phyloP scores from a whole-genome alignment of 2,797 vertebrate species.

The Gambelia wislizenii region DNA sequence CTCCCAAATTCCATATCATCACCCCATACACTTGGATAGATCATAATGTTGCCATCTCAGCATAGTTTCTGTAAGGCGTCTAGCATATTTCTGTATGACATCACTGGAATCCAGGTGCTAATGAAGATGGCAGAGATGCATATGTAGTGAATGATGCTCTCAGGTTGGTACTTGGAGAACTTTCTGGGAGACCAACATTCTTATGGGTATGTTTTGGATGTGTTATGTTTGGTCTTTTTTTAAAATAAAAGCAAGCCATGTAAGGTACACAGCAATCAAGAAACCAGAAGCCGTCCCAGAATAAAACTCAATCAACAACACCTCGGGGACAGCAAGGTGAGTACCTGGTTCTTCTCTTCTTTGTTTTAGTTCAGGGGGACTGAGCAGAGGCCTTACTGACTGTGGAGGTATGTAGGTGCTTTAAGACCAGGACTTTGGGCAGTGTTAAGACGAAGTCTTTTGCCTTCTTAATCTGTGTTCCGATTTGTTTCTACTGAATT shows the following conservation, averaged over 20 bases:
- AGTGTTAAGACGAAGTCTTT: background rate
- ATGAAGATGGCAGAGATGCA: background rate
- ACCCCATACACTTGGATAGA: too few relatives aligned
- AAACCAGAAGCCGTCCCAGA: slow-evolving; percentile 38
- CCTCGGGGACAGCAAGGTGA: slow-evolving; percentile 54
- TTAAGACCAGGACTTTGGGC: background rate
- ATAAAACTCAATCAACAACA: slow-evolving; percentile 27
- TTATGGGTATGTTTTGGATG: background rate
- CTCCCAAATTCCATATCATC: too few relatives aligned
- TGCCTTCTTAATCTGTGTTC: background rate
- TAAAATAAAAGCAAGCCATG: slow-evolving; percentile 58
- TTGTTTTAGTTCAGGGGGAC: background rate
- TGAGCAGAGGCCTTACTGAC: background rate
- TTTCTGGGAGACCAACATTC: background rate
- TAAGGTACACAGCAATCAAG: slow-evolving; percentile 39
- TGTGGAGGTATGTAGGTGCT: background rate
- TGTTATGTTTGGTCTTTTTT: slow-evolving; percentile 52
- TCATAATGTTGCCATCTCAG: background rate
- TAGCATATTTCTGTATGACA: rapidly evolving
- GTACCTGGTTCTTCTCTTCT: background rate
- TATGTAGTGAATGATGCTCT: background rate
- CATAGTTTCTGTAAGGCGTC: background rate
- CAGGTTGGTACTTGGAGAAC: background rate
- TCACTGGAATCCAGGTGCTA: background rate
- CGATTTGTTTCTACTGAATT: rapidly evolving